Conservation (phyloP, 2,797 vertebrate species). For the Mus caroli region DNA sequence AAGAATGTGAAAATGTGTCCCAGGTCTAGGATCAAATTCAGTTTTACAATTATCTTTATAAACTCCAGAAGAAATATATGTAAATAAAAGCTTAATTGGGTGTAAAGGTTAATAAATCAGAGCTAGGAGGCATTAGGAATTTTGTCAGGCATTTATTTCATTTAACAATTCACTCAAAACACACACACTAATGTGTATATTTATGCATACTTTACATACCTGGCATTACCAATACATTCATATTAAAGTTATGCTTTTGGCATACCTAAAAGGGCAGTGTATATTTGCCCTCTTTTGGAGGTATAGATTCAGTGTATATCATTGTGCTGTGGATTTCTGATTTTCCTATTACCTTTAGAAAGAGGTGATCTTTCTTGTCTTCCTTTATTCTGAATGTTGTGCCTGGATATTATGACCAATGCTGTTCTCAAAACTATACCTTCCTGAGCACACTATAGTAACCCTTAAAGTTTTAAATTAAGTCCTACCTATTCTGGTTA, state of each 20-base stretch:
- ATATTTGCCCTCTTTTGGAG: neutral
- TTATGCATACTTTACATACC: neutral
- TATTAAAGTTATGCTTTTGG: neutral
- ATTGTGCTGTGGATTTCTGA: neutral
- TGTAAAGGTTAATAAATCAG: neutral
- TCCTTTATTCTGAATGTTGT: neutral
- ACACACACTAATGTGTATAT: neutral
- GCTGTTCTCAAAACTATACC: neutral
- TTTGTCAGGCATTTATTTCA: neutral
- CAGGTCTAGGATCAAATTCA: neutral
- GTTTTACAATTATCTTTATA: neutral
- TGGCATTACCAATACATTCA: neutral
- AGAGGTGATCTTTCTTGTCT: neutral
- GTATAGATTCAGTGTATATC: neutral
- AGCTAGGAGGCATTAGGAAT: neutral
- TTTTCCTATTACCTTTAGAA: neutral
- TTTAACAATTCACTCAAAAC: neutral
- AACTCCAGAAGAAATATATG: neutral
- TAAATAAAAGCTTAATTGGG: neutral
- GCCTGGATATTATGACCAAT: neutral
- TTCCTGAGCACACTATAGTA: accelerated
- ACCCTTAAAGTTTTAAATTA: neutral
- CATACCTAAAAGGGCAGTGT: neutral
- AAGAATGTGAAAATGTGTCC: neutral
- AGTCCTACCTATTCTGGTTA: neutral